Percentiles rank a stretch among this genome's conserved stretches.
phyloP scores from a whole-genome alignment of 2,797 vertebrate genomes.

The Gobio occitaniae region DNA sequence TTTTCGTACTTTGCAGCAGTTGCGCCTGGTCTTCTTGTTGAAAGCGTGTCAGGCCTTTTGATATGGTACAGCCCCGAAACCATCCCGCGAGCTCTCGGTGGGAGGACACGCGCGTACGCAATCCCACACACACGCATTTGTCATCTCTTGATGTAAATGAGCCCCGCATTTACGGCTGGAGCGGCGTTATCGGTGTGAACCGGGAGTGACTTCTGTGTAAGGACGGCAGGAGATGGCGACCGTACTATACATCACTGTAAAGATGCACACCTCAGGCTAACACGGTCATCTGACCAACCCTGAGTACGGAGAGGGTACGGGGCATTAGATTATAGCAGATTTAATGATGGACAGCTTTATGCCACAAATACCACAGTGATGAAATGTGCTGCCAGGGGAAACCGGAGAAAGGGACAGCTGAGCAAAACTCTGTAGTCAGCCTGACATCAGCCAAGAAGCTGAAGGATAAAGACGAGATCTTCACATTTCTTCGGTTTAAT shows the following conservation, averaged over 20 bases:
- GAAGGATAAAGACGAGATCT: conserved; percentile 23
- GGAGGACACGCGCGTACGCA: conserved; percentile 10
- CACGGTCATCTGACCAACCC: conserved; percentile 23
- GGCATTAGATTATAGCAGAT: conserved; percentile 5
- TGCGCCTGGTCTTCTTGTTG: conserved; percentile 36
- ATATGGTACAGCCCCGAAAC: conserved; percentile 52
- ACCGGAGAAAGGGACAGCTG: not conserved
- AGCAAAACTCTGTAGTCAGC: conserved; percentile 22
- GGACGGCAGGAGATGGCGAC: conserved; percentile 27
- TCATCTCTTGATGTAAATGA: conserved; percentile 51
- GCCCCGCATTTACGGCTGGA: conserved; percentile 36
- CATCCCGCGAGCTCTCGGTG: conserved; percentile 44
- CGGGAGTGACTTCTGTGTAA: conserved; percentile 52
- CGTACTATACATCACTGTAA: conserved; percentile 54
- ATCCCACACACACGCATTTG: conserved; percentile 46
- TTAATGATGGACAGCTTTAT: conserved; percentile 15
- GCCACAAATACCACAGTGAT: not conserved
- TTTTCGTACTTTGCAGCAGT: conserved; percentile 45
- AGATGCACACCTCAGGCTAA: conserved; percentile 25
- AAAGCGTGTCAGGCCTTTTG: conserved; percentile 46
- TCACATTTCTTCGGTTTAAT: conserved; percentile 13
- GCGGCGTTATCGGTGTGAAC: conserved; percentile 58
- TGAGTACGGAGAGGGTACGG: not conserved
- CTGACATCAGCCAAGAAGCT: conserved; percentile 28
- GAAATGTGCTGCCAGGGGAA: conserved; percentile 17